A percentile compares a stretch with the other conserved stretches of the same genome.
Conservation (phyloP, 1,140 invertebrate species). For the Melipona quadrifasciata region DNA sequence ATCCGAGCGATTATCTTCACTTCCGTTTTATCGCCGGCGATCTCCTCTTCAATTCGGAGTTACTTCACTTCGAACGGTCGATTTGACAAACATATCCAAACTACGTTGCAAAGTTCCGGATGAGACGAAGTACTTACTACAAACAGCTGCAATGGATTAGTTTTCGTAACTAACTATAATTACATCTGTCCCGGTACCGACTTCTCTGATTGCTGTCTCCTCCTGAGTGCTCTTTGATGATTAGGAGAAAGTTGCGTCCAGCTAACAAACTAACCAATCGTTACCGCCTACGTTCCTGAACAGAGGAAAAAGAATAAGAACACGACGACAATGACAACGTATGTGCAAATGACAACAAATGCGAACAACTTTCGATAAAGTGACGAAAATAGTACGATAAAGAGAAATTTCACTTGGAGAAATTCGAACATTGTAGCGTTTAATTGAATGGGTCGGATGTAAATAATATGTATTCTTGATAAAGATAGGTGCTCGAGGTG, state of each 20-base stretch:
- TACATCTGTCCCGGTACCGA: slow-evolving; percentile 21
- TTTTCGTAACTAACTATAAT: slow-evolving; percentile 32
- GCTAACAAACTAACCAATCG: slow-evolving; percentile 45
- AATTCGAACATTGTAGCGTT: neutral
- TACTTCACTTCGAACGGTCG: neutral
- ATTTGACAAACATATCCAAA: neutral
- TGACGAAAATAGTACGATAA: neutral
- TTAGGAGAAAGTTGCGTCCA: slow-evolving; percentile 54
- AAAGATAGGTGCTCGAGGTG: slow-evolving; percentile 14
- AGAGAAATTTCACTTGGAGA: neutral
- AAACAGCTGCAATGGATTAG: slow-evolving; percentile 24
- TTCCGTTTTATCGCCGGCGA: neutral
- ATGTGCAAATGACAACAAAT: neutral
- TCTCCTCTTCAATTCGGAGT: neutral
- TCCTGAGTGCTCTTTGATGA: slow-evolving; percentile 49
- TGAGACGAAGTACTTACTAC: neutral
- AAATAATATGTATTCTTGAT: slow-evolving; percentile 57
- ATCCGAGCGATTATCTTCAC: neutral
- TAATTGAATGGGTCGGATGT: slow-evolving; percentile 56
- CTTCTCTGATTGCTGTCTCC: slow-evolving; percentile 23
- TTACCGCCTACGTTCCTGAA: neutral
- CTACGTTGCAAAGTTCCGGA: slow-evolving; percentile 5
- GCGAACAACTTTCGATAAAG: neutral
- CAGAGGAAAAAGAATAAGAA: neutral
- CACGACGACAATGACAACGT: neutral